Percentiles rank a stretch among this genome's conserved stretches.
Conservation (phyloP, 2,113 vertebrate genomes). For the Cranoglanis bouderius region DNA sequence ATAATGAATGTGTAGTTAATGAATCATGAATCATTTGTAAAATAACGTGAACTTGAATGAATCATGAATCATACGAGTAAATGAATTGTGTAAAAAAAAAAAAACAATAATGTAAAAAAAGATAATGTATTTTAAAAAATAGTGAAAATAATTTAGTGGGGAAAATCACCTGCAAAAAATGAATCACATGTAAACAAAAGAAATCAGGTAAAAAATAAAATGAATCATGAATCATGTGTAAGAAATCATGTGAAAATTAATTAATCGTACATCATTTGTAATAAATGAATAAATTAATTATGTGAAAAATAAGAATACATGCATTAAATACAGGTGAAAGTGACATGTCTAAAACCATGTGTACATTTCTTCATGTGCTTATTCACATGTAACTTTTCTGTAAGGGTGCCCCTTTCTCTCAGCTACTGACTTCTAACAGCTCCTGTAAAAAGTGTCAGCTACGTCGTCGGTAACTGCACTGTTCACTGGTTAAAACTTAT, state of each 20-base stretch:
- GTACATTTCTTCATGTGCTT: neutral
- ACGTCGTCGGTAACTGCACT: neutral
- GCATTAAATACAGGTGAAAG: neutral
- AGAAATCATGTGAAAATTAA: neutral
- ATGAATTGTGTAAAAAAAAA: no score
- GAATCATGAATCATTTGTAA: neutral
- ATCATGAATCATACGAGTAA: neutral
- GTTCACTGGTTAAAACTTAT: conserved; percentile 7
- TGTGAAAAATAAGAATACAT: neutral
- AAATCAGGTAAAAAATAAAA: neutral
- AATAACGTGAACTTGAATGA: neutral
- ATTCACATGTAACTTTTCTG: neutral
- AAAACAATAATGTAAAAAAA: no score
- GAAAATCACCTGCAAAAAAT: neutral
- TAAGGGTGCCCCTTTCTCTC: neutral
- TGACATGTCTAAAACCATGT: neutral
- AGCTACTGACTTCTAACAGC: neutral
- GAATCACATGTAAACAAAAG: neutral
- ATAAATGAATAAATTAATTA: neutral
- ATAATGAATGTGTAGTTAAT: neutral
- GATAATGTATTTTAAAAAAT: no score
- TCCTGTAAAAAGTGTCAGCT: conserved; percentile 11
- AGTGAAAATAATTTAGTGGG: neutral
- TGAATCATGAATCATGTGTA: neutral
- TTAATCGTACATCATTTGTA: neutral